phyloP scores from a whole-genome alignment of 2,797 vertebrate species.

The Lindbergichthys nudifrons region DNA sequence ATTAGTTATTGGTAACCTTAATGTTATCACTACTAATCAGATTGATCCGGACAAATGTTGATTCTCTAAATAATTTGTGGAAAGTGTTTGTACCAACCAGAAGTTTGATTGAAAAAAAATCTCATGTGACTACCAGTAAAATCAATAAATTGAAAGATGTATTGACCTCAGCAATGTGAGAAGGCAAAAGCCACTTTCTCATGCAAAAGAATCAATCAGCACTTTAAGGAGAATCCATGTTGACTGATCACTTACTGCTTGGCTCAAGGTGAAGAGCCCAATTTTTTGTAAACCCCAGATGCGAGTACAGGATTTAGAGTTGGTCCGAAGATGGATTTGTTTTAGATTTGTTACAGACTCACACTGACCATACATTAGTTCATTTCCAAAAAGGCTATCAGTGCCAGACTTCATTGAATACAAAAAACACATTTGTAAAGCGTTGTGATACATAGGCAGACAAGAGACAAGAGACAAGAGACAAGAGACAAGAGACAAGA shows the following conservation, averaged over 20 bases:
- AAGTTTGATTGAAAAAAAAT: neutral
- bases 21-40: conserved; percentile 4
- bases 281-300: conserved; percentile 28
- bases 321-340: neutral
- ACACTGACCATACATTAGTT: neutral
- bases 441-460: too few species aligned
- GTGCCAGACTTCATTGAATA: too few species aligned
- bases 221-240: conserved; percentile 72
- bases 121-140: conserved; percentile 58
- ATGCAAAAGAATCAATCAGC: conserved; percentile 77
- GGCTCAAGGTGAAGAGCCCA: conserved; percentile 59
- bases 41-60: neutral
- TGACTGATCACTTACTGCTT: conserved; percentile 54
- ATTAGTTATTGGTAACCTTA: neutral
- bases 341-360: neutral
- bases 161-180: conserved; percentile 79
- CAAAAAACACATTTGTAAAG: too few species aligned
- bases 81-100: neutral
- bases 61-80: neutral
- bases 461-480: too few species aligned
- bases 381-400: too few species aligned
- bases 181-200: conserved; percentile 80
- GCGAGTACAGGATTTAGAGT: neutral
- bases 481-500: too few species aligned
- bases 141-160: conserved; percentile 74